A percentile compares a stretch with the other conserved stretches of the same genome.
phyloP scores from a whole-genome alignment of 2,113 vertebrate species.

The Sprattus sprattus region DNA sequence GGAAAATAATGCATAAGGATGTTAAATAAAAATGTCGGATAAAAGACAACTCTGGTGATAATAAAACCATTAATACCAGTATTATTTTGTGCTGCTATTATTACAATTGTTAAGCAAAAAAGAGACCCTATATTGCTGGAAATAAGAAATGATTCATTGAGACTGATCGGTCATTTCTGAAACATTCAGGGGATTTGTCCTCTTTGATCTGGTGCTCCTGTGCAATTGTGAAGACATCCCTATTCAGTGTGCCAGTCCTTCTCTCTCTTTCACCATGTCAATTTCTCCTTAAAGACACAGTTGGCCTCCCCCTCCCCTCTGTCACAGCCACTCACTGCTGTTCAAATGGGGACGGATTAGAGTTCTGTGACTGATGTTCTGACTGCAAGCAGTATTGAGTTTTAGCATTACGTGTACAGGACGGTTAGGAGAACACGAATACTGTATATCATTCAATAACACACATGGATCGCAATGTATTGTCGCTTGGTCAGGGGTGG shows the following conservation, averaged over 20 bases:
- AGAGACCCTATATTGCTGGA: background rate
- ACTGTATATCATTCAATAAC: background rate
- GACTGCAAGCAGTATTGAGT: background rate
- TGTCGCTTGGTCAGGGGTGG: slow-evolving; percentile 13
- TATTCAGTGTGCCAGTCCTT: background rate
- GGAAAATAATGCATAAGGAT: background rate
- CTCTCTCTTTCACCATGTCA: slow-evolving; percentile 6
- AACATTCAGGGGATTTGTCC: slow-evolving; percentile 5
- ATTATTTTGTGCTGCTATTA: background rate
- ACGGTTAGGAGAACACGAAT: background rate
- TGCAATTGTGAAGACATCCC: slow-evolving; percentile 16
- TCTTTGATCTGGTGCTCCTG: slow-evolving; percentile 10
- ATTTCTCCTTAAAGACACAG: slow-evolving; percentile 16
- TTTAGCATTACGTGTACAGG: background rate
- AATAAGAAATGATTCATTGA: background rate
- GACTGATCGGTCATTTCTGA: slow-evolving; percentile 15
- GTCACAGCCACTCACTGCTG: background rate
- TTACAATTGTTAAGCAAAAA: background rate
- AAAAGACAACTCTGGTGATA: background rate
- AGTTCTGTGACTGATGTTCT: background rate
- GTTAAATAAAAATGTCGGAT: background rate
- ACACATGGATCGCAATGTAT: background rate
- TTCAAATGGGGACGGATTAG: background rate
- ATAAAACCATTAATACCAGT: background rate
- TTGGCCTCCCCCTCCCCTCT: slow-evolving; percentile 1